A percentile compares a stretch with the other conserved stretches of the same genome.
phyloP scores from a whole-genome alignment of 2,113 vertebrate genomes.

The Anarrhichthys ocellatus region DNA sequence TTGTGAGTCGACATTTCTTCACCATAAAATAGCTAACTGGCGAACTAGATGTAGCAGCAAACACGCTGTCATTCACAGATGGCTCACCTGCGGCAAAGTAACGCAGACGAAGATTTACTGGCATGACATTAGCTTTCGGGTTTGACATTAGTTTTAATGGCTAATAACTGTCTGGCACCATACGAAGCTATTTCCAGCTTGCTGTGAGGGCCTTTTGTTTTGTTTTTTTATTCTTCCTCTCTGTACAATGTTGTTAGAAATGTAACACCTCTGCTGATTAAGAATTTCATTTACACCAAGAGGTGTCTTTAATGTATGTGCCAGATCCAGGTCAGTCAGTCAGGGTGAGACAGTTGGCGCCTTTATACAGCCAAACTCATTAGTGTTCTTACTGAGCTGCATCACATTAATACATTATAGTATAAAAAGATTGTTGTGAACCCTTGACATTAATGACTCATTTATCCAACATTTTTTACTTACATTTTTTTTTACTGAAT shows the following conservation, averaged over 20 bases:
- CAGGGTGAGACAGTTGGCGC: slow-evolving; percentile 13
- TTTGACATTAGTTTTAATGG: slow-evolving; percentile 74
- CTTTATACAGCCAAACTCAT: slow-evolving; percentile 29
- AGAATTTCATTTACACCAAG: slow-evolving; percentile 35
- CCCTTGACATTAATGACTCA: neutral
- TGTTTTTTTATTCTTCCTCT: neutral
- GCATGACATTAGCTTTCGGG: slow-evolving; percentile 70
- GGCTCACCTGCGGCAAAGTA: slow-evolving; percentile 74
- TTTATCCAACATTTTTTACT: neutral
- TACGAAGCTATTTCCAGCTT: slow-evolving; percentile 41
- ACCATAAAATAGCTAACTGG: slow-evolving; percentile 52
- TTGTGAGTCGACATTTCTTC: slow-evolving; percentile 39
- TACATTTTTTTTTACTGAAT: neutral
- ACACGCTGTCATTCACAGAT: slow-evolving; percentile 67
- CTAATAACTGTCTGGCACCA: slow-evolving; percentile 58
- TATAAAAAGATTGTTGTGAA: neutral
- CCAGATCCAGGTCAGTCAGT: slow-evolving; percentile 26
- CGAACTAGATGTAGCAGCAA: slow-evolving; percentile 51
- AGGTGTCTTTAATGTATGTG: slow-evolving; percentile 12
- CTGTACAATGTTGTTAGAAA: slow-evolving; percentile 28
- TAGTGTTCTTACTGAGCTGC: slow-evolving; percentile 5
- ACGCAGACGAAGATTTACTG: slow-evolving; percentile 69
- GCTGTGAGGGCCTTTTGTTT: neutral
- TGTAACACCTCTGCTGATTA: slow-evolving; percentile 48
- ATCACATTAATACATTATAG: neutral